These are phyloP conservation scores for Bursaphelenchus mucronatus DNA, from an alignment of 1,140 invertebrate genomes.

Conservation along the genomic window DNA sequence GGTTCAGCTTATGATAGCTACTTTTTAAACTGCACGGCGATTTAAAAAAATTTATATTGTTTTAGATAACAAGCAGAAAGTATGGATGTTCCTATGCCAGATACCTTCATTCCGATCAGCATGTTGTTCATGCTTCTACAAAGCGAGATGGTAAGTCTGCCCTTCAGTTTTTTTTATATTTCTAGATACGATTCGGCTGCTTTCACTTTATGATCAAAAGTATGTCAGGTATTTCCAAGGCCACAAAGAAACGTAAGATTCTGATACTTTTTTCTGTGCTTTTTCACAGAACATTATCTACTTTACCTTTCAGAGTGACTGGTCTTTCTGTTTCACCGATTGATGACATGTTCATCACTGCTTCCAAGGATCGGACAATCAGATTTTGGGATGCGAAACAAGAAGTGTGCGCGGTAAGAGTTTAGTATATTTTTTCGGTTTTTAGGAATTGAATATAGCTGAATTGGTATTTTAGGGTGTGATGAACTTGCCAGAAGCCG, in stretches of 20 bases:
- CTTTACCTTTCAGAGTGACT: no score
- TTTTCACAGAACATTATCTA: conserved; percentile 74
- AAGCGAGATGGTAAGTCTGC: conserved; percentile 77
- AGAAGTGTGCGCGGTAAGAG: conserved; percentile 5
- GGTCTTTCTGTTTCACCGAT: conserved; percentile 85
- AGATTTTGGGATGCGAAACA: conserved; percentile 65
- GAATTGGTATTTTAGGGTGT: conserved; percentile 69
- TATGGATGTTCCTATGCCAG: conserved; percentile 98
- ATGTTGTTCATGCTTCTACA: conserved; percentile 95
- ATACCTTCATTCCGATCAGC: conserved; percentile 95
- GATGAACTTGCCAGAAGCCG: conserved; percentile 89
- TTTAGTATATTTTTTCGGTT: conserved; percentile 72
- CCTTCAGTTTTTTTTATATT: conserved; percentile 29
- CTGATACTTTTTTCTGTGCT: conserved; percentile 62
- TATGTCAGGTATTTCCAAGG: conserved; percentile 84
- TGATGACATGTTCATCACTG: conserved; percentile 84
- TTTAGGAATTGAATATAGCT: no score
- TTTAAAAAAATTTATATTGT: background rate
- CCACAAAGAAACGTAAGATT: conserved; percentile 81
- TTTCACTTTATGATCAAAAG: conserved; percentile 97
- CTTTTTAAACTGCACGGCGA: no score
- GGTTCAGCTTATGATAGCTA: no score
- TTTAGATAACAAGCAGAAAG: conserved; percentile 95
- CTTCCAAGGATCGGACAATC: conserved; percentile 91
- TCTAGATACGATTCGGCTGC: conserved; percentile 86